Conservation (phyloP, 2,797 vertebrate species). For the Falco rusticolus region DNA sequence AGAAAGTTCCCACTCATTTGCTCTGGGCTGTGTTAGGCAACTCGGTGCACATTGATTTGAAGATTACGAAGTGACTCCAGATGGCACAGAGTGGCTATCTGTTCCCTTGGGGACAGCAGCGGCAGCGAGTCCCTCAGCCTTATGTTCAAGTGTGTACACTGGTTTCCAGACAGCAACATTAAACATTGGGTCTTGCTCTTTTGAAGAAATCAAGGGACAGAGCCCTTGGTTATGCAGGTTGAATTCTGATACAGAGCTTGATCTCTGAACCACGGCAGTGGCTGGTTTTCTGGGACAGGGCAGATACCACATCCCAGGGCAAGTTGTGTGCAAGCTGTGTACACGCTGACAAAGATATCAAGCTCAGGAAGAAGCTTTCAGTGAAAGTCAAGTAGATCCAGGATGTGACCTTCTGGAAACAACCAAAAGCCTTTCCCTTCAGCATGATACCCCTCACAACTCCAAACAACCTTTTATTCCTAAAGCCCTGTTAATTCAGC, state of each 20-base stretch:
- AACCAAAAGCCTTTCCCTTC: not conserved
- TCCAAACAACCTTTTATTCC: not conserved
- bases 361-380: not conserved
- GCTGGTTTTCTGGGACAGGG: not conserved
- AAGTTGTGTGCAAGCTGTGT: not conserved
- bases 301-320: not conserved
- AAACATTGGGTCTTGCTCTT: not conserved
- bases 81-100: not conserved
- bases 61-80: not conserved
- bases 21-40: not conserved
- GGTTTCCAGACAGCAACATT: not conserved
- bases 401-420: not conserved
- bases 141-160: not conserved
- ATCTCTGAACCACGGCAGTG: accelerated
- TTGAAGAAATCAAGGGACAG: not conserved
- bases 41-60: accelerated
- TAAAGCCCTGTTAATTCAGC: not conserved
- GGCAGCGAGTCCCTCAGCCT: not conserved
- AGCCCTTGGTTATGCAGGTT: not conserved
- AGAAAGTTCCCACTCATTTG: not conserved
- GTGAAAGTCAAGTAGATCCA: not conserved
- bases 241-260: not conserved
- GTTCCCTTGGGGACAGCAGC: not conserved
- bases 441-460: not conserved
- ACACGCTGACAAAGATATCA: not conserved